A percentile compares a stretch with the other conserved stretches of the same genome.
Conservation (phyloP, 2,113 vertebrate genomes). For the Macroglossus sobrinus region DNA sequence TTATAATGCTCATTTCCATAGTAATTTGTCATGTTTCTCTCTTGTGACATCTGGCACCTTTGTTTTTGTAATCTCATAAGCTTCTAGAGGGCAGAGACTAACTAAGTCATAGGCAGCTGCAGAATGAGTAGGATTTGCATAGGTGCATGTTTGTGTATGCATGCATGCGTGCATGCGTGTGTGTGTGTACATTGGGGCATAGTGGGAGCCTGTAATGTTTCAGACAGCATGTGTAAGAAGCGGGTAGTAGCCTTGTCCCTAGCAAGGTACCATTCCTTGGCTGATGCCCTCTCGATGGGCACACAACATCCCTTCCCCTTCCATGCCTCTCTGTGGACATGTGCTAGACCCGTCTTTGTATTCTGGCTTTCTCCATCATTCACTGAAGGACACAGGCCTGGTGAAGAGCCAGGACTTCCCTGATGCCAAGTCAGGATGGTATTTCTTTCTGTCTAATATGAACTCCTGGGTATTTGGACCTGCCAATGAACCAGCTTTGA, state of each 20-base stretch:
- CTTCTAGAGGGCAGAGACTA: background rate
- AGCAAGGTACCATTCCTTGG: background rate
- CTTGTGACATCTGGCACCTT: background rate
- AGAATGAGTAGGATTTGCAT: background rate
- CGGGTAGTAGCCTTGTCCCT: background rate
- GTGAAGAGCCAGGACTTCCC: background rate
- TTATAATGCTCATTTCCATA: background rate
- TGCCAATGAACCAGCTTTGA: background rate
- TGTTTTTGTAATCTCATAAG: background rate
- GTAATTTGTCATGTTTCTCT: background rate
- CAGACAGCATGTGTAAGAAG: background rate
- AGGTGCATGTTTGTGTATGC: rapidly evolving
- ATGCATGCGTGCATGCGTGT: rapidly evolving
- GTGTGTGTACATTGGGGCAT: too few species aligned
- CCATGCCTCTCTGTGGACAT: background rate
- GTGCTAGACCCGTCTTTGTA: background rate
- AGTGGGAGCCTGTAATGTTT: too few species aligned
- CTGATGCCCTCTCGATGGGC: background rate
- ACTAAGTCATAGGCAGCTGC: background rate
- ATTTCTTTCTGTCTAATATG: background rate
- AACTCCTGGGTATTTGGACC: background rate
- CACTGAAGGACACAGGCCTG: background rate
- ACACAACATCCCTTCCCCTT: background rate
- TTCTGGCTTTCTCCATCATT: background rate
- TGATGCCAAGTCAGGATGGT: background rate